Conservation (phyloP, 2,113 vertebrate species). For the Lycaon pictus region DNA sequence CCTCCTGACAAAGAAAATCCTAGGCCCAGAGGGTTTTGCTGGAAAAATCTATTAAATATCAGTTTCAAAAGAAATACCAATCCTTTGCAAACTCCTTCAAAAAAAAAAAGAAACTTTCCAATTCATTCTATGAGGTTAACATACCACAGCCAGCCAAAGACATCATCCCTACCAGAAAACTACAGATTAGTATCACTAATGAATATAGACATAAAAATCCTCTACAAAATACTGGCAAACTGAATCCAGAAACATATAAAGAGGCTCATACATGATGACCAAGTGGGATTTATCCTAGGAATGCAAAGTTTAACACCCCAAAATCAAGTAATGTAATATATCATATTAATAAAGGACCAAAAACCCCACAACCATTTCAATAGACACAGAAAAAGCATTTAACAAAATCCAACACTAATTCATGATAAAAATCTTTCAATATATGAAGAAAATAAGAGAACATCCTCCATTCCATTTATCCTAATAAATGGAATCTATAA, state of each 20-base stretch:
- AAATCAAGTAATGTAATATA: not conserved
- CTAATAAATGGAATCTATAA: not conserved
- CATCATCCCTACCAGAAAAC: not conserved
- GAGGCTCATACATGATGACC: not conserved
- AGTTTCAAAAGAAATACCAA: not conserved
- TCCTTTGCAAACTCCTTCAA: not conserved
- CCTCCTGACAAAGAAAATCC: not conserved
- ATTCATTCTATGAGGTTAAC: not conserved
- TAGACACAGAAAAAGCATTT: conserved; percentile 6
- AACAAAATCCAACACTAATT: not conserved
- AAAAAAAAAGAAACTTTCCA: not conserved
- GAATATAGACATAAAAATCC: not conserved
- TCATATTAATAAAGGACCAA: not conserved
- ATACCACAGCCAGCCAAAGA: conserved; percentile 12
- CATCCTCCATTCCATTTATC: too few relatives aligned
- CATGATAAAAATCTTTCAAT: not conserved
- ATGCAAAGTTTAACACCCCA: not conserved
- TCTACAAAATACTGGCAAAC: conserved; percentile 7
- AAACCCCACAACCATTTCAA: not conserved
- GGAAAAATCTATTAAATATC: not conserved
- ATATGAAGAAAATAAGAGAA: not conserved
- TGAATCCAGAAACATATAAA: conserved; percentile 9
- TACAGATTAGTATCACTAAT: not conserved
- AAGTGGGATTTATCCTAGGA: not conserved
- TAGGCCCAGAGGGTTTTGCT: not conserved